Percentiles rank a stretch among this genome's conserved stretches.
These are phyloP conservation scores for Drepanosiphum platanoidis DNA, from an alignment of 2,888 invertebrate genomes.

Conservation along the genomic window DNA sequence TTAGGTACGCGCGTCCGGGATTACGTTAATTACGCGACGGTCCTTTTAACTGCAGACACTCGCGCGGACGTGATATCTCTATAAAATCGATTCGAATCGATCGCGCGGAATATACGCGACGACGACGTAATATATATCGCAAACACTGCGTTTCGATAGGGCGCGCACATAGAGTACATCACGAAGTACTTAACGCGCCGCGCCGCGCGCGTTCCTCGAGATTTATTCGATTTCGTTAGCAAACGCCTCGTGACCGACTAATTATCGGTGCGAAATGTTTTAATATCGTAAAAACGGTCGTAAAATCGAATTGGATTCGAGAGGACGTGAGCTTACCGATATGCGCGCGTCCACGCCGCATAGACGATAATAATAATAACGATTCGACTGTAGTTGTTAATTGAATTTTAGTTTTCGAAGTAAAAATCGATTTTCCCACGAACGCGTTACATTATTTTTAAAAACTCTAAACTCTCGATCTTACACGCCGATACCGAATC, in stretches of 20 bases:
- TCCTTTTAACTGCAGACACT: too few relatives aligned
- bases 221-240: conserved; percentile 4
- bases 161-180: too few relatives aligned
- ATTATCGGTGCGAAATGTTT: conserved; percentile 36
- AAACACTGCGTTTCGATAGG: too few relatives aligned
- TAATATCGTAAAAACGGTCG: conserved; percentile 43
- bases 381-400: not conserved
- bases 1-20: too few relatives aligned
- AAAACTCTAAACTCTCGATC: not conserved
- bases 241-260: conserved; percentile 23
- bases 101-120: too few relatives aligned
- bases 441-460: not conserved
- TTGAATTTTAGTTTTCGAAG: not conserved
- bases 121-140: too few relatives aligned
- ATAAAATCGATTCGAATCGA: too few relatives aligned
- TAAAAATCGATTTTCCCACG: not conserved
- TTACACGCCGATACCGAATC: not conserved
- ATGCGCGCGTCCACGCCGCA: not conserved
- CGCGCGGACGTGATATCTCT: too few relatives aligned
- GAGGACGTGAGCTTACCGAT: not conserved
- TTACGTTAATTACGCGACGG: too few relatives aligned
- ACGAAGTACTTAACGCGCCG: too few relatives aligned
- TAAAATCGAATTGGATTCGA: conserved; percentile 50
- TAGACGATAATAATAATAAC: not conserved
- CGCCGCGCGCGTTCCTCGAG: not conserved